Base-by-base conservation (phyloP, 2,888 invertebrate genomes). In the Macrosoma leucophasiata region DNA sequence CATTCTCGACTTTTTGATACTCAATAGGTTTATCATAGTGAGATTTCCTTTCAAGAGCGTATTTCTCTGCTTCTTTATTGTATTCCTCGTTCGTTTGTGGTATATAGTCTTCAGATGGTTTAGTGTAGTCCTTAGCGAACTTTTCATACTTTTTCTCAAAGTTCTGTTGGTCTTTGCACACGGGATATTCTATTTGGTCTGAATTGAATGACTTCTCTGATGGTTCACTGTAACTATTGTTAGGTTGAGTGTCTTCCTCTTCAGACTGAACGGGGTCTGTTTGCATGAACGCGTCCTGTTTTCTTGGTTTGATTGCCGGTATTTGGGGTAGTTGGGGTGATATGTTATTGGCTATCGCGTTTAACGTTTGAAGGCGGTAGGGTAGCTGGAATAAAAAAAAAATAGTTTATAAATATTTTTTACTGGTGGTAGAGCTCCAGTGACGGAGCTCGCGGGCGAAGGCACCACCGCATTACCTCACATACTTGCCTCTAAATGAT, bases 211-310 rank as follows among this genome's bases (percentile, higher is more conserved):
- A 57, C 12, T 43, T 52, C 8, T 61, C 59, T 0, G 57, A 53
- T 0, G 48, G 19, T 32, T 55, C 73, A n/a, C 67, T 70, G 29
- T 71, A 69, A 2, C 59, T 66, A n/a, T n/a, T n/a, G n/a, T n/a
- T n/a, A 0, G 63, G 58, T 1, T 48, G 43, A 2, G 41, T 40
- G 10, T 74, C 71, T 2, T 77, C 78, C 3, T 76, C 82, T 2
- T 76, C 77, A 0, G 65, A 66, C 0, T 58, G 60, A 0, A 76
- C 62, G 0, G 84, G 82, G 37, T 84, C 84, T 0, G 84, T 84
- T 41, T 84, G 84, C 77, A 84, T 84, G 27, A 76, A 58, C 0
- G 84, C 84, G 36, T 84, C 84, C 20, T 84, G 84, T 19, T 82
- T 84, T 13, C 69, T 66, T 0, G 81, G 76, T 36, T 72, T 81